These are phyloP conservation scores for Streptopelia turtur DNA, from an alignment of 2,797 vertebrate genomes.

Conservation along the genomic window DNA sequence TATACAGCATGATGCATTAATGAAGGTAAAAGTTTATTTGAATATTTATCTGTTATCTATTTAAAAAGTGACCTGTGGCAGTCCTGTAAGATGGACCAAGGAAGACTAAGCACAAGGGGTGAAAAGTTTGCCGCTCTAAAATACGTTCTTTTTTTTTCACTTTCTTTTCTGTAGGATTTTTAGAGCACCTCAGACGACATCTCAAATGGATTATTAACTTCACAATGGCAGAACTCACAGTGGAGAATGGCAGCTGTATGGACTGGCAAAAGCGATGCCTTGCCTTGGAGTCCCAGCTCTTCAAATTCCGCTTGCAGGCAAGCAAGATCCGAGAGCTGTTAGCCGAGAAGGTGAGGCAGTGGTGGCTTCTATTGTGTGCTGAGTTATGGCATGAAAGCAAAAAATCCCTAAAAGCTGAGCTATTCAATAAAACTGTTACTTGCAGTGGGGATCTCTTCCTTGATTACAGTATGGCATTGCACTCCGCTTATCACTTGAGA, in stretches of 20 bases:
- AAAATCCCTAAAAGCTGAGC: background rate
- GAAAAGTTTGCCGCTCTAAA: background rate
- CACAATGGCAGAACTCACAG: slow-evolving; percentile 73
- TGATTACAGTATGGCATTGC: background rate
- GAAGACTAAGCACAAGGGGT: background rate
- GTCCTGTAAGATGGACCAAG: background rate
- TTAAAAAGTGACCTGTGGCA: slow-evolving; percentile 14
- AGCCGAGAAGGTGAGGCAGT: slow-evolving; percentile 89
- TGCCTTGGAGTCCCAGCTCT: slow-evolving; percentile 90
- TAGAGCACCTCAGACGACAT: background rate
- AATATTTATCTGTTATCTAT: slow-evolving; percentile 32
- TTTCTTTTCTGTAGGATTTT: background rate
- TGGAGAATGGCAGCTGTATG: slow-evolving; percentile 76
- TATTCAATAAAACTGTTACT: background rate
- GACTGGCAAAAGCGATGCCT: slow-evolving; percentile 95
- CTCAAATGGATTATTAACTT: slow-evolving; percentile 27
- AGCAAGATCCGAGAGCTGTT: slow-evolving; percentile 93
- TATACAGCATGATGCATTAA: slow-evolving; percentile 65
- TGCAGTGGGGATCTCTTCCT: background rate
- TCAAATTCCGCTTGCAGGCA: slow-evolving; percentile 92
- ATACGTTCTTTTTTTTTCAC: background rate
- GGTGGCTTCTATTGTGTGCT: background rate
- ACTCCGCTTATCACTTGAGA: background rate
- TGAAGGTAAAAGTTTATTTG: slow-evolving; percentile 39
- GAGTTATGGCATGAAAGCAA: background rate